Conservation (phyloP, 2,797 vertebrate genomes). For the Darevskia mixta region DNA sequence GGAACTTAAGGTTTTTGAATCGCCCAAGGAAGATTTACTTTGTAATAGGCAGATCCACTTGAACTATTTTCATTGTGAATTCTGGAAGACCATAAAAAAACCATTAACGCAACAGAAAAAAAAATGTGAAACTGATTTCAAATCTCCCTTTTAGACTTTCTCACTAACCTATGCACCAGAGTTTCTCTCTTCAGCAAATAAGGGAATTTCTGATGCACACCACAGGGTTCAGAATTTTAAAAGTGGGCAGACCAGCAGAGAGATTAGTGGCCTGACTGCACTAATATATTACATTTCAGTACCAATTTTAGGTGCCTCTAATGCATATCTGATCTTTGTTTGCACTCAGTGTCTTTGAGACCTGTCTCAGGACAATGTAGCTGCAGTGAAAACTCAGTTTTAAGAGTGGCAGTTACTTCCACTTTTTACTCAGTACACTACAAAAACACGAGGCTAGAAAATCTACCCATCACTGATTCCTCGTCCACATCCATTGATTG, state of each 20-base stretch:
- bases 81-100: conserved; percentile 66
- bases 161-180: background rate
- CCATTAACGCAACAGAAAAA: conserved; percentile 19
- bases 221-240: background rate
- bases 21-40: conserved; percentile 68
- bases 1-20: conserved; percentile 66
- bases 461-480: background rate
- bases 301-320: background rate
- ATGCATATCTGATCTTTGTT: background rate
- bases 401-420: background rate
- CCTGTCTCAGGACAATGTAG: conserved; percentile 11
- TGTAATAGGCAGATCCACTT: conserved; percentile 24
- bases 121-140: conserved; percentile 30
- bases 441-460: background rate
- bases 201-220: conserved; percentile 22
- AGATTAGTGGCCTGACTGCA: conserved; percentile 8
- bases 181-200: conserved; percentile 45
- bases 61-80: conserved; percentile 71
- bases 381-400: background rate
- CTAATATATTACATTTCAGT: conserved; percentile 10
- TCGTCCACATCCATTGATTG: background rate
- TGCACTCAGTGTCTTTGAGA: background rate
- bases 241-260: background rate
- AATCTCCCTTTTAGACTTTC: conserved; percentile 30
- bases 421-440: background rate